Percentiles rank a stretch among this genome's conserved stretches.
Evolutionary conservation across 1,140 invertebrate species (phyloP).

Genomic region (Acyrthosiphon pisum): DNA sequence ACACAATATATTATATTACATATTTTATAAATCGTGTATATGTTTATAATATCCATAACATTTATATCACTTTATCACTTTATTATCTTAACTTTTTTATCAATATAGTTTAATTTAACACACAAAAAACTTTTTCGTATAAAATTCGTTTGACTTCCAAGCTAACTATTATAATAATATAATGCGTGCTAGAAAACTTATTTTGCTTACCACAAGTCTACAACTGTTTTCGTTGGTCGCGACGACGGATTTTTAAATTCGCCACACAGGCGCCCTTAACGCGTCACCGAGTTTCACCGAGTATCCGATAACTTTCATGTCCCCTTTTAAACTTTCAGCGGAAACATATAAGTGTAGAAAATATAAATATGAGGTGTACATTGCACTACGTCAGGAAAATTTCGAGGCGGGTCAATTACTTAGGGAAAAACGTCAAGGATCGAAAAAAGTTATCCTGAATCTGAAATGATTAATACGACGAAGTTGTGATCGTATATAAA

Average conservation of each 20-base stretch:
- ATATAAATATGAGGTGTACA: constrained; percentile 38
- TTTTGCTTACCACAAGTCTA: background rate
- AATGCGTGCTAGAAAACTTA: background rate
- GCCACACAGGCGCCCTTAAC: constrained; percentile 24
- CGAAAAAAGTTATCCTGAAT: constrained; percentile 11
- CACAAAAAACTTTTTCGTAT: background rate
- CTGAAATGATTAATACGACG: constrained; percentile 3
- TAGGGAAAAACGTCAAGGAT: background rate
- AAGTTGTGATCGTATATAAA: background rate
- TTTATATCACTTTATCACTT: background rate
- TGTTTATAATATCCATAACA: background rate
- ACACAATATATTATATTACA: too few relatives aligned
- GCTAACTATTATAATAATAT: background rate
- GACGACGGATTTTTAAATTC: constrained; percentile 35
- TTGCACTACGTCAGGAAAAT: background rate
- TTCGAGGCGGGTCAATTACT: constrained; percentile 25
- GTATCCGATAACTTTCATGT: constrained; percentile 3
- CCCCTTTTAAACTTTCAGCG: background rate
- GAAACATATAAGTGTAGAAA: background rate
- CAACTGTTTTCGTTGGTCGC: background rate
- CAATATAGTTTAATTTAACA: background rate
- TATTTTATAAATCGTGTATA: too few relatives aligned
- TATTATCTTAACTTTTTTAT: background rate
- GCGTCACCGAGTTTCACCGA: background rate
- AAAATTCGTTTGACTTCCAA: background rate